These are phyloP conservation scores for Drosophila yakuba DNA, from an alignment of 1,140 invertebrate species.

Conservation along the genomic window DNA sequence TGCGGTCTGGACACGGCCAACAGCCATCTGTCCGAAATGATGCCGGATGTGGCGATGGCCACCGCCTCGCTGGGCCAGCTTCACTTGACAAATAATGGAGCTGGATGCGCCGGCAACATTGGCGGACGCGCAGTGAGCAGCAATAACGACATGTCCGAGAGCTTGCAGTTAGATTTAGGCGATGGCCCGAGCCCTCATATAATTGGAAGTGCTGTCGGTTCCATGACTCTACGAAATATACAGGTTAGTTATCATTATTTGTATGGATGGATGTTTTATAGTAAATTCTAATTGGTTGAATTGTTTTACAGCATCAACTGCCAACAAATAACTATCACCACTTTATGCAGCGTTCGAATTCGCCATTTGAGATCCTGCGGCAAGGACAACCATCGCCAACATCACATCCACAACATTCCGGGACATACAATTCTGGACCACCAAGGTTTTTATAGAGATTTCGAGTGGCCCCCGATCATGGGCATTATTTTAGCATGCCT, in stretches of 20 bases:
- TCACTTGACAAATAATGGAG: conserved; percentile 80
- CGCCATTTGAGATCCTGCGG: conserved; percentile 76
- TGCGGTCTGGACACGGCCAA: conserved; percentile 81
- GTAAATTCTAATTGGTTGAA: too few species aligned
- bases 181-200: conserved; percentile 89
- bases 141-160: conserved; percentile 74
- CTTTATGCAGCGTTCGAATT: conserved; percentile 77
- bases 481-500: conserved; percentile 82
- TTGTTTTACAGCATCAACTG: conserved; percentile 62
- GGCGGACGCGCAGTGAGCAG: conserved; percentile 38
- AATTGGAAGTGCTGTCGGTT: conserved; percentile 61
- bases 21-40: conserved; percentile 91
- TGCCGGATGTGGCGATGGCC: conserved; percentile 96
- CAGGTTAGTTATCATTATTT: conserved; percentile 51
- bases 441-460: conserved; percentile 84
- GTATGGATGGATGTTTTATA: too few species aligned
- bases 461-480: conserved; percentile 76
- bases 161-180: conserved; percentile 91
- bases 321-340: conserved; percentile 79
- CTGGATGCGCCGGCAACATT: conserved; percentile 33
- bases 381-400: conserved; percentile 75
- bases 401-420: conserved; percentile 69
- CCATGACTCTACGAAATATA: conserved; percentile 69
- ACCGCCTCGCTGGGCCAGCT: conserved; percentile 90
- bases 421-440: conserved; percentile 80